A percentile compares a stretch with the other conserved stretches of the same genome.
Conservation (phyloP, 2,888 invertebrate genomes). For the Hipparchia sbordonii region DNA sequence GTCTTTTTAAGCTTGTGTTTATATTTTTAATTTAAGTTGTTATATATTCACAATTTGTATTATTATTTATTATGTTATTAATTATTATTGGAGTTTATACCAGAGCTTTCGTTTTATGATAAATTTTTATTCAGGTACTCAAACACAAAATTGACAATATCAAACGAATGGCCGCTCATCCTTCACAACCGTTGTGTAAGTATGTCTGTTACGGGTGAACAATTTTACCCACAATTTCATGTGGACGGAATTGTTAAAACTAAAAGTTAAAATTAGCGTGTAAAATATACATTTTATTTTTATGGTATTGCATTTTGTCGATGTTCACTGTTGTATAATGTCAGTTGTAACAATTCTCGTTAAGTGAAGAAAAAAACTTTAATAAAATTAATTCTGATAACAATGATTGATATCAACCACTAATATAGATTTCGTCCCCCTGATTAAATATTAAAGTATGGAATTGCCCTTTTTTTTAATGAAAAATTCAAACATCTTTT, state of each 20-base stretch:
- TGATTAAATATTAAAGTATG: too few species aligned
- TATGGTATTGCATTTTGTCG: slow-evolving; percentile 11
- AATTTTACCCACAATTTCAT: not conserved
- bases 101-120: slow-evolving; percentile 8
- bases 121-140: slow-evolving; percentile 86
- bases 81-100: slow-evolving; percentile 36
- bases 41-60: slow-evolving; percentile 33
- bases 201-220: slow-evolving; percentile 46
- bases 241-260: not conserved
- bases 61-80: slow-evolving; percentile 9
- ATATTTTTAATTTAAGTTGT: slow-evolving; percentile 24
- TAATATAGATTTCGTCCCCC: not conserved
- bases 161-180: slow-evolving; percentile 97
- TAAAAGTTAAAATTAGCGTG: not conserved
- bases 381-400: not conserved
- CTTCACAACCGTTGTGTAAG: slow-evolving; percentile 97
- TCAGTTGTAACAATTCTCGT: not conserved
- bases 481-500: too few species aligned
- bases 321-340: slow-evolving; percentile 11
- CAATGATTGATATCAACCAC: not conserved
- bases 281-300: slow-evolving; percentile 1
- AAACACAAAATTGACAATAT: slow-evolving; percentile 98
- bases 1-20: slow-evolving; percentile 6
- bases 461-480: too few species aligned
- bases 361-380: not conserved